Base-by-base conservation (phyloP, 2,113 vertebrate species). In the Numida meleagris region DNA sequence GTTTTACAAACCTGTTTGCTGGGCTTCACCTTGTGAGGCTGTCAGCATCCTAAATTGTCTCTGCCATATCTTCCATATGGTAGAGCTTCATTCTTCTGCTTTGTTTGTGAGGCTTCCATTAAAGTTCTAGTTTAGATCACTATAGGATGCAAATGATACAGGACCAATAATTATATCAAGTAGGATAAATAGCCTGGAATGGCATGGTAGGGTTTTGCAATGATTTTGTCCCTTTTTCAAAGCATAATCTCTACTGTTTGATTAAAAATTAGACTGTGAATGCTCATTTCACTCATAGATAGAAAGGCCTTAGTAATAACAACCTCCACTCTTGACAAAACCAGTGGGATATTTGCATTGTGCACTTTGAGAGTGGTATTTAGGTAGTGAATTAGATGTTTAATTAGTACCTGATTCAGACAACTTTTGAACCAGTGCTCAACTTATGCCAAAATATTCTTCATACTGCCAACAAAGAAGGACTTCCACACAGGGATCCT, bases 201-300 rank as follows among this genome's bases (percentile, higher is more conserved):
- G 12, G 31, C 6, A 66, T 10, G 2, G 3, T 38, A 73, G 14
- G 14, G 17, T 24, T 53, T 8, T 74, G 23, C 27, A 20, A 10
- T 36, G 23, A 62, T 38, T 62, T 25, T 62, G 14, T 62, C 23
- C 25, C 34, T 86, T 83, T 68, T 31, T 21, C 20, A 66, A 75
- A 43, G 12, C 14, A 19, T n/a, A 31, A 11, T 11, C 15, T 0
- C 0, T 10, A 23, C 12, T 80, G 3, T 27, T 3, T 21, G 25
- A 31, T 63, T 74, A 53, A 80, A 51, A 83, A 66, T 62, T 42
- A 66, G 14, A 23, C 7, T 40, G 8, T 25, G 21, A 29, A 51
- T 29, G 8, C 33, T 9, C 8, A 20, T 57, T 63, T 65, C 10
- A 57, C 31, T 68, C 43, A 20, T 75, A 31, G 34, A 20, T 18